phyloP scores from a whole-genome alignment of 2,113 vertebrate species.

The Malurus cyaneus region DNA sequence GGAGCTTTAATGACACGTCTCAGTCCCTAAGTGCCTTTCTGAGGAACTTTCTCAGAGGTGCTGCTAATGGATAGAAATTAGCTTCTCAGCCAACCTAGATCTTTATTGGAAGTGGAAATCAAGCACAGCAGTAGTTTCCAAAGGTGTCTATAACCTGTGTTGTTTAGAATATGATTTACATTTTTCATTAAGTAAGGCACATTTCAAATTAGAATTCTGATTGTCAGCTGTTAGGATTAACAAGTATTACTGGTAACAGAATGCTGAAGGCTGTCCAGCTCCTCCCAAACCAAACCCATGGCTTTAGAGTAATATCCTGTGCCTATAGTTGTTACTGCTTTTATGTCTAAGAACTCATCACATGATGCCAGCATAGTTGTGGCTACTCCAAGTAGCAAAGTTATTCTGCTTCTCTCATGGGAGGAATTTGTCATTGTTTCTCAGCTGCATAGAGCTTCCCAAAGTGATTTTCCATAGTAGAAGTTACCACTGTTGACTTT shows the following conservation, averaged over 20 bases:
- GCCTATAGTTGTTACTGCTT: not conserved
- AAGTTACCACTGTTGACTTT: not conserved
- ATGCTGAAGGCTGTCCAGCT: not conserved
- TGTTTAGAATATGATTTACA: not conserved
- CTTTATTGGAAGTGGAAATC: not conserved
- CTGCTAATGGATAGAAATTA: not conserved
- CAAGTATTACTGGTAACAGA: constrained; percentile 31
- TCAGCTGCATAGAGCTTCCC: not conserved
- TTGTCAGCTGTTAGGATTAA: constrained; percentile 9
- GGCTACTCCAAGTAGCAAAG: not conserved
- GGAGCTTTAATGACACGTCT: rapidly evolving
- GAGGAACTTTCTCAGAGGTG: not conserved
- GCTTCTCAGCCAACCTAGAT: not conserved
- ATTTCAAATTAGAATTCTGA: not conserved
- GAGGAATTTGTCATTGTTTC: not conserved
- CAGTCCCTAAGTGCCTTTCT: not conserved
- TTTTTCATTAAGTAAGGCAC: not conserved
- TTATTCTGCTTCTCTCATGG: not conserved
- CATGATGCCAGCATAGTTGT: not conserved
- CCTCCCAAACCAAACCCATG: constrained; percentile 7
- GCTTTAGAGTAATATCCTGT: not conserved
- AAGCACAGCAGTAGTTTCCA: not conserved
- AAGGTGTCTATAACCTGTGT: not conserved
- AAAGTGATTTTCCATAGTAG: not conserved
- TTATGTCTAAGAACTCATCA: not conserved